phyloP scores from a whole-genome alignment of 2,113 vertebrate genomes.

The Tragelaphus scriptus region DNA sequence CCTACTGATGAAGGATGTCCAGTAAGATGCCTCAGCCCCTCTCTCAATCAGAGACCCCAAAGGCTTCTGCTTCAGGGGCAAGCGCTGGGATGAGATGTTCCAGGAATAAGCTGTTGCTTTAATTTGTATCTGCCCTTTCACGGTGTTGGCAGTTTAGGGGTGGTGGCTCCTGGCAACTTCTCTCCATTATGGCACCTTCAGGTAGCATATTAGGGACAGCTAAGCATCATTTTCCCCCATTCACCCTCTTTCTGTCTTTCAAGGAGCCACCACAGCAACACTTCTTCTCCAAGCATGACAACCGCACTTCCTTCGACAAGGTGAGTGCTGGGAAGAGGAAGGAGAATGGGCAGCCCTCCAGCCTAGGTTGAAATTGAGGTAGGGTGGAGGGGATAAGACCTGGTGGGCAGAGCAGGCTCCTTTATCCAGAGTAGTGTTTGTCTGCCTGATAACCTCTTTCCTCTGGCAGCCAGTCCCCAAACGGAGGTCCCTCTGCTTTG shows the following conservation, averaged over 20 bases:
- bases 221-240: not conserved
- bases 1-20: not conserved
- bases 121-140: not conserved
- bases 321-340: slow-evolving; percentile 63
- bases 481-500: not conserved
- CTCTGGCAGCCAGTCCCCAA: not conserved
- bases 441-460: not conserved
- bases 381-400: not conserved
- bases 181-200: not conserved
- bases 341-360: not conserved
- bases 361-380: not conserved
- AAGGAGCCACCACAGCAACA: slow-evolving; percentile 71
- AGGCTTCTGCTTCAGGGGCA: not conserved
- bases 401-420: not conserved
- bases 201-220: not conserved
- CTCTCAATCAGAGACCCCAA: not conserved
- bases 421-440: not conserved
- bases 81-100: not conserved
- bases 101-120: not conserved
- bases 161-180: not conserved
- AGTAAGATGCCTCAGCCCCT: not conserved
- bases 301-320: slow-evolving; percentile 72
- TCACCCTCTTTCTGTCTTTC: slow-evolving; percentile 49
- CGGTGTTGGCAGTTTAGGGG: not conserved
- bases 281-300: slow-evolving; percentile 79